Evolutionary conservation across 2,888 invertebrate genomes (phyloP).

Genomic region (Andricus quercusramuli): DNA sequence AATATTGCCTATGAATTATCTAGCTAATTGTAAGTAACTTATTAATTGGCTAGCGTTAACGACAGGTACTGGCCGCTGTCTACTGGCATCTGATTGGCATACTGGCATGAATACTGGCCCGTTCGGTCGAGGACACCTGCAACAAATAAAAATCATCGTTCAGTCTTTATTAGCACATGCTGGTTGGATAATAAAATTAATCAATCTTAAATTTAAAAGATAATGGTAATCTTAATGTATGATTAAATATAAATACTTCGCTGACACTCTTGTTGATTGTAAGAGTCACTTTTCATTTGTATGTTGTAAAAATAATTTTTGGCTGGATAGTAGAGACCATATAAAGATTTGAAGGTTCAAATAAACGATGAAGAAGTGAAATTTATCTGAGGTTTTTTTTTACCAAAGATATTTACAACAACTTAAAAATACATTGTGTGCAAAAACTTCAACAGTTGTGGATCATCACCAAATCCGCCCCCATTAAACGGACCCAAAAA

Average conservation of each 20-base stretch:
- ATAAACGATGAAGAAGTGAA: too few species aligned
- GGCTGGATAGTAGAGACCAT: background rate
- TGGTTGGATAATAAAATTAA: background rate
- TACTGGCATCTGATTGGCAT: conserved; percentile 75
- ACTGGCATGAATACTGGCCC: conserved; percentile 78
- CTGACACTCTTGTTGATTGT: background rate
- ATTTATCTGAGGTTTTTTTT: too few species aligned
- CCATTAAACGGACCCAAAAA: too few species aligned
- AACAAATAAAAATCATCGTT: conserved; percentile 60
- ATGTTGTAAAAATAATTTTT: background rate
- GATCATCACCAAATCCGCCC: too few species aligned
- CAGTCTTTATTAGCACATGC: conserved; percentile 18
- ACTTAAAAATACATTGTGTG: too few species aligned
- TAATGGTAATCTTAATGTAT: conserved; percentile 1
- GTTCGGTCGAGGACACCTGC: conserved; percentile 71
- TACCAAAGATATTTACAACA: too few species aligned
- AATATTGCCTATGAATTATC: conserved; percentile 57
- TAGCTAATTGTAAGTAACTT: conserved; percentile 66
- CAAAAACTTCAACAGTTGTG: too few species aligned
- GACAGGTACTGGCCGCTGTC: conserved; percentile 71
- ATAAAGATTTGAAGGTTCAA: too few species aligned
- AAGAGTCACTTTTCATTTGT: background rate
- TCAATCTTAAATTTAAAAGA: conserved; percentile 1
- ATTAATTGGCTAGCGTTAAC: conserved; percentile 68
- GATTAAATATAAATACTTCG: background rate